Conservation (phyloP, 1,140 invertebrate genomes). For the Lepidurus arcticus region DNA sequence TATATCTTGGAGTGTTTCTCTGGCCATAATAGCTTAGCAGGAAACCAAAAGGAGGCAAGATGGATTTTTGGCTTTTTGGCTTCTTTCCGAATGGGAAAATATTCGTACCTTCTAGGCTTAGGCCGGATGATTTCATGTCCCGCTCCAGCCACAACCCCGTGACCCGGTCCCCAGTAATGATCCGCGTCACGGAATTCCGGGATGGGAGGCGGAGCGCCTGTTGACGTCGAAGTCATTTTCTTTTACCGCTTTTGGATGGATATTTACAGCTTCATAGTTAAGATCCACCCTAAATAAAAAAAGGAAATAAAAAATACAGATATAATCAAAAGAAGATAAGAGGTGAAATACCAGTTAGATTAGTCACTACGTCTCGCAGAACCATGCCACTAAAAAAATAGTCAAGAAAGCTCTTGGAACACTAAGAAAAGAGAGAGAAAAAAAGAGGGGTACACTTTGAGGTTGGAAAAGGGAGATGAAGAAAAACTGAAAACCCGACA, state of each 20-base stretch:
- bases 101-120: constrained; percentile 70
- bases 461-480: constrained; percentile 20
- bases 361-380: not conserved
- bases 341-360: not conserved
- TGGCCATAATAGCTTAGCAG: not conserved
- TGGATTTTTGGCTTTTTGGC: not conserved
- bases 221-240: constrained; percentile 24
- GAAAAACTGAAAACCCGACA: not conserved
- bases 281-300: not conserved
- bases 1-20: not conserved
- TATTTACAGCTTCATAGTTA: constrained; percentile 22
- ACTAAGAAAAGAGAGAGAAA: not conserved
- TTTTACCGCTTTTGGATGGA: constrained; percentile 23
- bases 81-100: constrained; percentile 10
- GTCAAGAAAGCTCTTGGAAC: not conserved
- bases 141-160: constrained; percentile 61
- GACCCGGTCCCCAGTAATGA: constrained; percentile 58
- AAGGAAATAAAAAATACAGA: constrained; percentile 1
- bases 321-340: constrained; percentile 6
- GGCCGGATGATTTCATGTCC: constrained; percentile 78
- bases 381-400: not conserved
- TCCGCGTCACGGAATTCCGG: constrained; percentile 50
- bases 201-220: constrained; percentile 41
- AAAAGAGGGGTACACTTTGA: not conserved
- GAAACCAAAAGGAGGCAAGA: constrained; percentile 2